Base-by-base conservation (phyloP, 1,140 invertebrate genomes). In the Mercenaria mercenaria region DNA sequence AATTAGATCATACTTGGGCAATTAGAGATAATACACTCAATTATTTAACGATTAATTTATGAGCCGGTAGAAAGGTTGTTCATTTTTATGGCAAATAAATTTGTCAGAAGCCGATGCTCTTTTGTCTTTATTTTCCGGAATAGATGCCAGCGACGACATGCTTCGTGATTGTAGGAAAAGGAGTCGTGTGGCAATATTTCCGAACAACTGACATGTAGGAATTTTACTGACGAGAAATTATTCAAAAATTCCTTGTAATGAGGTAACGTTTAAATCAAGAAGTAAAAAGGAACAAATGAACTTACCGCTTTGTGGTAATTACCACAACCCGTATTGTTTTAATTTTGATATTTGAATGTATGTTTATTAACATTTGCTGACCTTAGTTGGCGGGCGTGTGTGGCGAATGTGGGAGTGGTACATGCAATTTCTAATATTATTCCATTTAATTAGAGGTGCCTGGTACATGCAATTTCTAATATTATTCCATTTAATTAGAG, bases 1-100 rank as follows among this genome's bases (percentile, higher is more conserved):
- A 88, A 88, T 88, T 88, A 88, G 86, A 88, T 88, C 86, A 88
- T 88, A 41, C 86, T 79, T 72, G 56, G 74, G 59, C 86, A 88
- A 88, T 88, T 88, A 88, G 74, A 72, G 61, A 56, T 43, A 88
- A 88, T 88, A 61, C 86, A 50, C 37, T 81, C 77, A 80, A 88
- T 88, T 88, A 88, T 88, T 80, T 81, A 88, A 88, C 86, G 86
- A 88, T 88, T 80, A 80, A 50, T 88, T 88, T 88, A 88, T 79
- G 74, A 59, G 39, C 52, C 41, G 26, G 32, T 32, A n/a, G 37
- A 59, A 79, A n/a, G 29, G 4, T 34, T 76, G 69, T 76, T 50
- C 74, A 29, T 77, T 79, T 87, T 79, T 79, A 87, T 77, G 50
- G 74, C 72, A 61, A 87, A 87, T 79, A 64, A 87, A 77, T 87